Evolutionary conservation across 2,113 vertebrate genomes (phyloP).

Genomic region (Pitta sordida): DNA sequence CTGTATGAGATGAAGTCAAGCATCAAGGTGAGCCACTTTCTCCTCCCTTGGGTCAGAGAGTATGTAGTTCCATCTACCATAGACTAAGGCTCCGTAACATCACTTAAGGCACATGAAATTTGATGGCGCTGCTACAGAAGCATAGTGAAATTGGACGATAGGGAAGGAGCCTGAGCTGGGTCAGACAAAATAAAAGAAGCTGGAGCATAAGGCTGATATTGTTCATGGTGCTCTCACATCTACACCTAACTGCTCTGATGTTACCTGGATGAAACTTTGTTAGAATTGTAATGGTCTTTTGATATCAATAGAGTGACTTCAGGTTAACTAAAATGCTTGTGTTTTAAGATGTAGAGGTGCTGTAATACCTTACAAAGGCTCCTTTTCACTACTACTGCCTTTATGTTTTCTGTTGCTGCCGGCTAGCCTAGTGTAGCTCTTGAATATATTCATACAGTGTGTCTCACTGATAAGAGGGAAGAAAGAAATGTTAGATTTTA

Average conservation of each 20-base stretch:
- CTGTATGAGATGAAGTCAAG: not conserved
- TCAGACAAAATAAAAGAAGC: not conserved
- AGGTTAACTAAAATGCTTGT: not conserved
- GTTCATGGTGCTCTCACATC: not conserved
- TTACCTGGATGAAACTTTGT: not conserved
- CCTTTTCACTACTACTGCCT: not conserved
- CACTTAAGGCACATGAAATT: not conserved
- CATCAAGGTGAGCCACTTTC: not conserved
- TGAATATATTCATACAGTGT: not conserved
- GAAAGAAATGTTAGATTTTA: not conserved
- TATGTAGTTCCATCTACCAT: not conserved
- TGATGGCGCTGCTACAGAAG: not conserved
- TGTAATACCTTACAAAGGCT: not conserved
- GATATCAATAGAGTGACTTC: not conserved
- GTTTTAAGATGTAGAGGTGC: not conserved
- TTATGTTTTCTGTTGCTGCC: not conserved
- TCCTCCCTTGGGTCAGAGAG: not conserved
- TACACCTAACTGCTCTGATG: not conserved
- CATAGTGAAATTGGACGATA: not conserved
- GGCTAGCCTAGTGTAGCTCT: fast-evolving
- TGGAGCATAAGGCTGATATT: not conserved
- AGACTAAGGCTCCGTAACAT: not conserved
- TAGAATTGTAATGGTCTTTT: not conserved
- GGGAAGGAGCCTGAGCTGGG: not conserved
- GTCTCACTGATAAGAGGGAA: not conserved